Conservation (phyloP, 37 sponge, comb jelly and placozoan genomes). For the Hexactinellida sp. region DNA sequence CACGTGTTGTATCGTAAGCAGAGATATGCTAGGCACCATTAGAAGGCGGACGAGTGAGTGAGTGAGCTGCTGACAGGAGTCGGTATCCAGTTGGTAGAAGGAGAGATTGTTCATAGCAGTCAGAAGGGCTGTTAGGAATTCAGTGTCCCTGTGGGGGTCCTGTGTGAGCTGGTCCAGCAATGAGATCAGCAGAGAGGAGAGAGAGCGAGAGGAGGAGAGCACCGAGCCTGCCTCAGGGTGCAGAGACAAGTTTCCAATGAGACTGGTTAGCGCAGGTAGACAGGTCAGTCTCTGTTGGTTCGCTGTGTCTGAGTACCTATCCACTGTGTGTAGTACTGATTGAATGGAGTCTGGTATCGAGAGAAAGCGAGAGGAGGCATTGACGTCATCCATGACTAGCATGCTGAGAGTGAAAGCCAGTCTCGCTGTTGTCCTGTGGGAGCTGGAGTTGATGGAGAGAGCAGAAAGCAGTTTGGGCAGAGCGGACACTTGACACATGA, state of each 20-base stretch:
- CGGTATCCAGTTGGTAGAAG: not conserved
- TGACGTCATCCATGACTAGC: conserved; percentile 1
- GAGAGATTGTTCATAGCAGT: conserved; percentile 6
- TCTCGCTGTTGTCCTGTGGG: not conserved
- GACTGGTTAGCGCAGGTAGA: not conserved
- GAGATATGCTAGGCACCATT: not conserved
- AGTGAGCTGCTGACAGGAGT: not conserved
- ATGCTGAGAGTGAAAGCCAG: not conserved
- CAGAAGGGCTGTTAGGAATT: not conserved
- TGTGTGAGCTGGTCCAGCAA: not conserved
- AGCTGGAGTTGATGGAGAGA: not conserved
- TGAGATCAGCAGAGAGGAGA: not conserved
- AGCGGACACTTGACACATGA: not conserved
- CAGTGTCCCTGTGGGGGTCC: not conserved
- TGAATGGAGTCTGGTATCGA: not conserved
- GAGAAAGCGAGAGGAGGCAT: not conserved
- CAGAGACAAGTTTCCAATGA: not conserved
- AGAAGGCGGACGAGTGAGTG: not conserved
- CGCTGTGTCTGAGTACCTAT: not conserved
- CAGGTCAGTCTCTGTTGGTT: not conserved
- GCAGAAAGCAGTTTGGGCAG: not conserved
- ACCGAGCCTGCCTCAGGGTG: not conserved
- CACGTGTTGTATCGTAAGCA: not conserved
- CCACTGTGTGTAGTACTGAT: not conserved
- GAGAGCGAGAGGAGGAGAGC: not conserved